phyloP scores from a whole-genome alignment of 2,797 vertebrate species.

The Halcyon badia region DNA sequence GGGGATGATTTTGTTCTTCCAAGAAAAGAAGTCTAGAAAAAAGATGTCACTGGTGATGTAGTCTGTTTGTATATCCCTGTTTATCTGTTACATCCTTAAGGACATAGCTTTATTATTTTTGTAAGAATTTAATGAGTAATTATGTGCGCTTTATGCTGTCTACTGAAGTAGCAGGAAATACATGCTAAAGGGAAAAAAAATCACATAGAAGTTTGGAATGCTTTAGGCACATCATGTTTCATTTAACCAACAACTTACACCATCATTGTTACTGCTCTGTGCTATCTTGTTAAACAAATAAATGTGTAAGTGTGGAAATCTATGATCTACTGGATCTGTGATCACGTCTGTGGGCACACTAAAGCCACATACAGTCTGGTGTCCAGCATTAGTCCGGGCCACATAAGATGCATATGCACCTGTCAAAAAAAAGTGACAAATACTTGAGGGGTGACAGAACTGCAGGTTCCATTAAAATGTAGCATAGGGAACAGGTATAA shows the following conservation, averaged over 20 bases:
- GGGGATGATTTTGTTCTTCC: conserved; percentile 50
- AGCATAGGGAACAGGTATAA: not conserved
- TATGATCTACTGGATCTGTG: not conserved
- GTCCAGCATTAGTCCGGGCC: not conserved
- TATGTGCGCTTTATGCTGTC: not conserved
- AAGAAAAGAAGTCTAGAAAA: conserved; percentile 14
- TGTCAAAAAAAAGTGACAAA: not conserved
- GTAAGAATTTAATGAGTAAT: conserved; percentile 50
- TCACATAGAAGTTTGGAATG: not conserved
- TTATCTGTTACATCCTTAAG: conserved; percentile 50
- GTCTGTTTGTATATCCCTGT: conserved; percentile 31
- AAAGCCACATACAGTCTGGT: not conserved
- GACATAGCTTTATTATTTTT: conserved; percentile 57
- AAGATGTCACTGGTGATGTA: conserved; percentile 36
- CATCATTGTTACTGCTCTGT: not conserved
- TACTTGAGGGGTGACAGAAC: not conserved
- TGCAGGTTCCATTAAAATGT: not conserved
- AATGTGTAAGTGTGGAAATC: not conserved
- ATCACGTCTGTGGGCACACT: not conserved
- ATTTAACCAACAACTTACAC: not conserved
- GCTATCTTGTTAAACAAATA: not conserved
- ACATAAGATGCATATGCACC: not conserved
- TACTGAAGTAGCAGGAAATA: conserved; percentile 25
- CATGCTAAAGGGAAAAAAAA: not conserved
- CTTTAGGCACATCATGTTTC: not conserved